Evolutionary conservation across 2,113 vertebrate species (phyloP).

Genomic region (Cyprinodon tularosa): DNA sequence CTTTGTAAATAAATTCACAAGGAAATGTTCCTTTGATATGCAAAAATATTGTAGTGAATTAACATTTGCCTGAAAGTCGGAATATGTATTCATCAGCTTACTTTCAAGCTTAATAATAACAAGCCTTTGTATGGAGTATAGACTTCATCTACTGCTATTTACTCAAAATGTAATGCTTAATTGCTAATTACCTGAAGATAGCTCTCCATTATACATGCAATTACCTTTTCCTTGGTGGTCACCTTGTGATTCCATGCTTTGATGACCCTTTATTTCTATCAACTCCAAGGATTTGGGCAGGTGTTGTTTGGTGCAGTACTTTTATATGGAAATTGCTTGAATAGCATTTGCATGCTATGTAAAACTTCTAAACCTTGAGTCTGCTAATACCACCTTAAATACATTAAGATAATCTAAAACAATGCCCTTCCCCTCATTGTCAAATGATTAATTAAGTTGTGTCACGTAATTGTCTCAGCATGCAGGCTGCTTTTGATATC

Average conservation of each 20-base stretch:
- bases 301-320: conserved; percentile 66
- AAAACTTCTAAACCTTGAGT: conserved; percentile 76
- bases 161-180: conserved; percentile 66
- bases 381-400: conserved; percentile 64
- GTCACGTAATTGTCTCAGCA: conserved; percentile 76
- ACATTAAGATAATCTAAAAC: conserved; percentile 74
- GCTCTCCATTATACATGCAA: conserved; percentile 73
- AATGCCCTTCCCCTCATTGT: conserved; percentile 81
- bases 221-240: conserved; percentile 77
- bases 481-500: conserved; percentile 67
- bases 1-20: conserved; percentile 26
- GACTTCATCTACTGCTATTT: conserved; percentile 57
- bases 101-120: conserved; percentile 54
- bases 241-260: conserved; percentile 76
- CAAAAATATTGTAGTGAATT: conserved; percentile 47
- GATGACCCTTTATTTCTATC: conserved; percentile 79
- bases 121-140: conserved; percentile 45
- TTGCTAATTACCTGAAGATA: conserved; percentile 73
- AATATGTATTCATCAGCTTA: conserved; percentile 44
- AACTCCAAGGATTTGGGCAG: conserved; percentile 80
- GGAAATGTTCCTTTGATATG: conserved; percentile 61
- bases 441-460: conserved; percentile 78
- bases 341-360: conserved; percentile 70
- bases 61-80: conserved; percentile 51
- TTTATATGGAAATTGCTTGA: conserved; percentile 80